Evolutionary conservation across 2,888 invertebrate genomes (phyloP).

Genomic region (Erynnis tages): DNA sequence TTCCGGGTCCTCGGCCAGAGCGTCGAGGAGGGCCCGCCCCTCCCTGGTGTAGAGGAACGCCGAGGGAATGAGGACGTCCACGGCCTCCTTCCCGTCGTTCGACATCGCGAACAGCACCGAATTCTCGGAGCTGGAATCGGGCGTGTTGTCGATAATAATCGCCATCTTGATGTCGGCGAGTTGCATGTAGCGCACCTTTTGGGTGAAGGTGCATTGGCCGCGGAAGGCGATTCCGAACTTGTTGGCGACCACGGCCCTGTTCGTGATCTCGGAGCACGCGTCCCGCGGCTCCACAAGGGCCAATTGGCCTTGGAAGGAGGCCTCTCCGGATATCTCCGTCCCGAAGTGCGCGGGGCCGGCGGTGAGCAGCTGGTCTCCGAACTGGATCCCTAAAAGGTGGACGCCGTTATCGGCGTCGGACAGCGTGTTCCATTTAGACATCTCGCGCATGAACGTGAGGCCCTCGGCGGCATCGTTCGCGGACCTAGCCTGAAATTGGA

Average conservation of each 20-base stretch:
- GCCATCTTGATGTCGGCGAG: slow-evolving; percentile 91
- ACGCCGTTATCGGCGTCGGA: slow-evolving; percentile 81
- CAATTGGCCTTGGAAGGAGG: slow-evolving; percentile 83
- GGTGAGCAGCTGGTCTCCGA: slow-evolving; percentile 56
- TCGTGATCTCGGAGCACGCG: slow-evolving; percentile 82
- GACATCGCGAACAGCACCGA: slow-evolving; percentile 98
- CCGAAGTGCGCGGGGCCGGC: slow-evolving; percentile 97
- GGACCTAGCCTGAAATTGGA: slow-evolving; percentile 86
- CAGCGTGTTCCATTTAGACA: slow-evolving; percentile 93
- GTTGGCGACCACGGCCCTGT: slow-evolving; percentile 82
- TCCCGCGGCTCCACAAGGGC: slow-evolving; percentile 86
- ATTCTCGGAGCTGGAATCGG: slow-evolving; percentile 86
- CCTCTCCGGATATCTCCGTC: slow-evolving; percentile 84
- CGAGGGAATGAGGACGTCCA: slow-evolving; percentile 88
- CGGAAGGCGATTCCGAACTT: slow-evolving; percentile 93
- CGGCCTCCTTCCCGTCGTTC: slow-evolving; percentile 93
- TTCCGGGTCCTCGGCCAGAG: slow-evolving; percentile 78
- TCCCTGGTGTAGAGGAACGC: slow-evolving; percentile 93
- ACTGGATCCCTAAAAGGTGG: slow-evolving; percentile 53
- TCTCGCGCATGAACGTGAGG: slow-evolving; percentile 97
- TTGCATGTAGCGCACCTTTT: slow-evolving; percentile 93
- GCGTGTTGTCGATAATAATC: slow-evolving; percentile 92
- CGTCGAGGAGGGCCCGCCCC: slow-evolving; percentile 84
- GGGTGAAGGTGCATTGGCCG: slow-evolving; percentile 97
- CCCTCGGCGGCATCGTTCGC: slow-evolving; percentile 95